Evolutionary conservation across 2,113 vertebrate species (phyloP).

Genomic region (Phoenicopterus ruber): DNA sequence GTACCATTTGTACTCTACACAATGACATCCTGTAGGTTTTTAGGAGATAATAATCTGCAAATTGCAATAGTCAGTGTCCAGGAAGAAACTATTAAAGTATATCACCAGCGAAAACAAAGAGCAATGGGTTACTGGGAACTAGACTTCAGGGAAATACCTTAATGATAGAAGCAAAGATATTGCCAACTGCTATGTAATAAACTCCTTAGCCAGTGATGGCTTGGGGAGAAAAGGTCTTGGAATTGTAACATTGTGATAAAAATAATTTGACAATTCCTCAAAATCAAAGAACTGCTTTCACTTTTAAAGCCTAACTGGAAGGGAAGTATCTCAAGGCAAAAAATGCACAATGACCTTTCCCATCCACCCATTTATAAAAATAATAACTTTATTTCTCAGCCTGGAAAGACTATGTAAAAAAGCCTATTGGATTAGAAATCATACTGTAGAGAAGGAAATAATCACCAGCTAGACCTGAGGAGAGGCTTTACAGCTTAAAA

Average conservation of each 20-base stretch:
- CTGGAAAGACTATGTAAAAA: background rate
- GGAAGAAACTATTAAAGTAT: background rate
- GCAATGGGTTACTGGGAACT: background rate
- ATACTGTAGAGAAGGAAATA: background rate
- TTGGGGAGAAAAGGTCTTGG: background rate
- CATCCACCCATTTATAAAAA: background rate
- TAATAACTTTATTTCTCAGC: background rate
- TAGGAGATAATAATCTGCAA: background rate
- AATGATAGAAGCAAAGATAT: background rate
- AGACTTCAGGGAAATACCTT: background rate
- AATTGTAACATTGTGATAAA: background rate
- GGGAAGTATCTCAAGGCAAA: background rate
- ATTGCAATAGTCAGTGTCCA: background rate
- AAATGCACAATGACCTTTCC: background rate
- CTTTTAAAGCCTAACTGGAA: background rate
- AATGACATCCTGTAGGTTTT: background rate
- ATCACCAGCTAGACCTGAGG: background rate
- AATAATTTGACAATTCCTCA: background rate
- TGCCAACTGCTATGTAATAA: conserved; percentile 7
- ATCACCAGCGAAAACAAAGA: background rate
- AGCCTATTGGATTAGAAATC: background rate
- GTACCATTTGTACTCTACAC: background rate
- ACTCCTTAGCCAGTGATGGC: background rate
- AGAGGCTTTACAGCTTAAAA: background rate
- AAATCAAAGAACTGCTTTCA: background rate